Base-by-base conservation (phyloP, 2,797 vertebrate species). In the Squalus acanthias region DNA sequence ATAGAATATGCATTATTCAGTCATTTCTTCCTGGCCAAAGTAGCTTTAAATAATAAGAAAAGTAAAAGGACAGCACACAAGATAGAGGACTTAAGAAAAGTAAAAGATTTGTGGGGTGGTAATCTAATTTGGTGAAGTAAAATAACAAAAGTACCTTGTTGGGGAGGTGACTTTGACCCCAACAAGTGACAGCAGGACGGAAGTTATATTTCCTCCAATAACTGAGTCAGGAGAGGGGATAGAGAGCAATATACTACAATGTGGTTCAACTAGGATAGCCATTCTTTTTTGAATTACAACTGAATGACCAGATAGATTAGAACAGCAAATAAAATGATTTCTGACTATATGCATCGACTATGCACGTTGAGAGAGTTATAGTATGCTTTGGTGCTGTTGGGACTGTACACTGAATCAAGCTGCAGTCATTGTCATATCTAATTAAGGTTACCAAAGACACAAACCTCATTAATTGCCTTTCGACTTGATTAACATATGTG, bases 391-490 rank as follows among this genome's bases (percentile, higher is more conserved):
- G 89, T 92, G 15, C 13, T 67, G 13, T 63, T 92, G 29, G 60
- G 87, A 26, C 26, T 60, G 57, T 46, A 69, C 39, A 29, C 9
- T 95, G 93, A 70, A 70, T 46, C 69, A 26, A 70, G 20, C 39
- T 95, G 93, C n/a, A 95, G 20, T 53, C 93, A 50, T 26, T 33
- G 17, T 74, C 94, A 29, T 53, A 33, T 74, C 94, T 53, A 95
- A 95, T 95, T 53, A 95, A 33, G 24, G 24, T 57, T 95, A 95
- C 26, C 24, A 91, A 9, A 95, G 22, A 24, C 69, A 53, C 69
- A 95, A 70, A 95, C 26, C 26, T 95, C 69, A 74, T 70, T 74
- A 95, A 9, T 50, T 94, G 91, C n/a, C 91, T 69, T 39, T 57
- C 33, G 46, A 53, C 69, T 74, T 57, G 13, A 26, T 13, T 57